phyloP scores from a whole-genome alignment of 2,888 invertebrate species.

The Clivina fossor region DNA sequence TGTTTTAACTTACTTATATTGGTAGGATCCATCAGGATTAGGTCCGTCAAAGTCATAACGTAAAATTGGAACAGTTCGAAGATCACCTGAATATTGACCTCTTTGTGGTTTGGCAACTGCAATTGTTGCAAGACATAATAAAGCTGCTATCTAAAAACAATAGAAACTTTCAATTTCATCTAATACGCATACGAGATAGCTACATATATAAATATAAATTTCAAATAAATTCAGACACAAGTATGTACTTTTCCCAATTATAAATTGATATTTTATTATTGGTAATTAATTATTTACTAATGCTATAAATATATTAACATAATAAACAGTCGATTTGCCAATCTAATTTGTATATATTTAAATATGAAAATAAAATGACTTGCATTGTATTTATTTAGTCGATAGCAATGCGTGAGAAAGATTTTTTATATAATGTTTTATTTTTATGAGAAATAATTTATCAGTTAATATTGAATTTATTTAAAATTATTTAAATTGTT shows the following conservation, averaged over 20 bases:
- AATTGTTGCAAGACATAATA: constrained; percentile 25
- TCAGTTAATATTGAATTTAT: no score
- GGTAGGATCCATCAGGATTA: constrained; percentile 55
- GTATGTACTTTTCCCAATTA: background rate
- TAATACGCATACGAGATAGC: no score
- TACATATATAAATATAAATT: background rate
- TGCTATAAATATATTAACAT: no score
- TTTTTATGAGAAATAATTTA: no score
- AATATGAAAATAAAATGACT: no score
- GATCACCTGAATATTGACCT: constrained; percentile 27
- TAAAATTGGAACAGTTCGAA: constrained; percentile 55
- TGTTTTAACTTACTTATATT: constrained; percentile 57
- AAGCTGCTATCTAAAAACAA: constrained; percentile 20
- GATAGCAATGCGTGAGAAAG: no score
- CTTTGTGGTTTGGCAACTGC: constrained; percentile 24
- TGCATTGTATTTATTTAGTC: no score
- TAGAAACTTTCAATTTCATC: background rate
- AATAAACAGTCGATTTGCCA: no score
- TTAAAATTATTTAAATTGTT: no score
- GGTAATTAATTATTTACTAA: no score
- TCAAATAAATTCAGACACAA: background rate
- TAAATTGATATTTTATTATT: background rate
- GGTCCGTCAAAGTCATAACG: constrained; percentile 54
- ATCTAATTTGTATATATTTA: no score
- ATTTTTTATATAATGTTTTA: no score